phyloP scores from a whole-genome alignment of 2,888 invertebrate genomes.

The Melolontha melolontha region DNA sequence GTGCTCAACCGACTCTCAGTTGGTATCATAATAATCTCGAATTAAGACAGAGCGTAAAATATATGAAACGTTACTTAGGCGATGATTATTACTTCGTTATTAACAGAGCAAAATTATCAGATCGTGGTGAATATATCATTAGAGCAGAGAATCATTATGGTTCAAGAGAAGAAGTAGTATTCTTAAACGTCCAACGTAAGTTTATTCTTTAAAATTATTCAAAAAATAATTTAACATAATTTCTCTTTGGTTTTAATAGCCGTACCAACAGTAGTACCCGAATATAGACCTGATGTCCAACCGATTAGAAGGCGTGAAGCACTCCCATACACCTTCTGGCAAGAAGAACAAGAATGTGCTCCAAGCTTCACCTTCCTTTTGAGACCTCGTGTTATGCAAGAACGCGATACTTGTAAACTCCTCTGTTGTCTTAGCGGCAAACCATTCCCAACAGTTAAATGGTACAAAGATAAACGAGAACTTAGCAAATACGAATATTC shows the following conservation, averaged over 20 bases:
- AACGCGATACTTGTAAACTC: constrained; percentile 95
- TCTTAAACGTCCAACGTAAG: constrained; percentile 95
- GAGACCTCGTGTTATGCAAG: constrained; percentile 97
- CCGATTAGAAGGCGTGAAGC: constrained; percentile 84
- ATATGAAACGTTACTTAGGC: constrained; percentile 97
- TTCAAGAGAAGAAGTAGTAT: constrained; percentile 94
- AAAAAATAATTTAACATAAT: background rate
- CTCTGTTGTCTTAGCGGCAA: constrained; percentile 96
- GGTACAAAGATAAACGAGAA: constrained; percentile 93
- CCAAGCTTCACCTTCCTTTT: constrained; percentile 98
- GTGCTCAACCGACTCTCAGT: constrained; percentile 93
- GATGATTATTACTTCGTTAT: constrained; percentile 98
- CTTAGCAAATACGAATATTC: constrained; percentile 91
- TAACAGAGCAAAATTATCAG: constrained; percentile 93
- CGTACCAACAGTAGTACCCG: constrained; percentile 78
- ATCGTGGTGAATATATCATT: constrained; percentile 97
- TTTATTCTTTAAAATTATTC: constrained; percentile 49
- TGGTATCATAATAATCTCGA: constrained; percentile 96
- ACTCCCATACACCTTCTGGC: constrained; percentile 89
- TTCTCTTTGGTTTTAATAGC: constrained; percentile 67
- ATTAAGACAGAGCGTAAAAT: constrained; percentile 96
- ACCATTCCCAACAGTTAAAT: constrained; percentile 93
- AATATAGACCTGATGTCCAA: constrained; percentile 76
- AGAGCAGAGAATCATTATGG: constrained; percentile 97
- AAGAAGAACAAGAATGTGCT: constrained; percentile 91